Base-by-base conservation (phyloP, 2,113 vertebrate species). In the Eulemur macaco region DNA sequence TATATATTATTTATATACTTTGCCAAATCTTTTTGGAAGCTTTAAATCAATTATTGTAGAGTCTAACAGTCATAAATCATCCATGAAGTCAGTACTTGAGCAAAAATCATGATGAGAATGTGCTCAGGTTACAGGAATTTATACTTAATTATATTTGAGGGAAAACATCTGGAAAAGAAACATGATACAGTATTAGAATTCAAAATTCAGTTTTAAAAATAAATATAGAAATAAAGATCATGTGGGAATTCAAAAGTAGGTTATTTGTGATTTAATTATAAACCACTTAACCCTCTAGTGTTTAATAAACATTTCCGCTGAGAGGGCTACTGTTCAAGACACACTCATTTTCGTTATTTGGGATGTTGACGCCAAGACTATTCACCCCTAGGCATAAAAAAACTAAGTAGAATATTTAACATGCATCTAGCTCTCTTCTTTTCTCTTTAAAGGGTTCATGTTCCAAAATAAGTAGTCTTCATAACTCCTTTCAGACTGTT, bases 161-260 rank as follows among this genome's bases (percentile, higher is more conserved):
- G 97, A 98, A 98, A 98, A 98, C 98, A 99, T 98, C 98, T 98
- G 98, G 98, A 97, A 97, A 89, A 98, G 97, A 98, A 98, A 98
- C 68, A 66, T 88, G 96, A 98, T 95, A 98, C 15, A 97, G 78
- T 92, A 95, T 83, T 97, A 98, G 88, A 98, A 96, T 83, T 96
- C 64, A 94, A 98, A 98, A 98, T 6, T 66, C 68, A 69, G 95
- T 97, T 97, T 97, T 97, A 92, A 96, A 98, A 98, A 91, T 91
- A 98, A 83, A 84, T 74, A 95, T 13, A 97, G 77, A 96, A 97
- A 94, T 80, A 39, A 21, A 42, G 34, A 87, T 68, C 95, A 69
- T 92, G 96, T 95, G 92, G 94, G 95, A 98, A 97, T 14, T 45
- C 71, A 92, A 93, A 97, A 91, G 71, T 63, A 96, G 95, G 86